Conservation (phyloP, 2,888 invertebrate species). For the Microctonus brassicae region DNA sequence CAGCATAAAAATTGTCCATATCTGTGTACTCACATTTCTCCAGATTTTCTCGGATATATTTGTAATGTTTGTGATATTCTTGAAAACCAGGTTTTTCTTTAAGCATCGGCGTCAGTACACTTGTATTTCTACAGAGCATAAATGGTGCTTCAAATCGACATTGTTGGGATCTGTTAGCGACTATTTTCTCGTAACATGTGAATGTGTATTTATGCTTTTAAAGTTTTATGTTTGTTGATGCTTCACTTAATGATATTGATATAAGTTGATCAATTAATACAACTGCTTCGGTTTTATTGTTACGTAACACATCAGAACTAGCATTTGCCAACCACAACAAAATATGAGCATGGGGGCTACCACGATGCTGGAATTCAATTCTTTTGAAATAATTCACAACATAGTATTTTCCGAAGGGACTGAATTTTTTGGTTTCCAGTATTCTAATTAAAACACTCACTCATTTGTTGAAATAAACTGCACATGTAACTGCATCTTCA, state of each 20-base stretch:
- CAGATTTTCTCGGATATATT: slow-evolving; percentile 37
- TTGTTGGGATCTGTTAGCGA: slow-evolving; percentile 42
- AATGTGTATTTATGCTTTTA: slow-evolving; percentile 57
- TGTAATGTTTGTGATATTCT: slow-evolving; percentile 34
- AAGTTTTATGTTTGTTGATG: slow-evolving; percentile 51
- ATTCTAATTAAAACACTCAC: slow-evolving; percentile 55
- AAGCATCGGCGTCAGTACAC: slow-evolving; percentile 49
- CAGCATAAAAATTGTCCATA: slow-evolving; percentile 44
- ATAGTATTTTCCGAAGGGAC: slow-evolving; percentile 55
- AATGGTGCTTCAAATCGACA: slow-evolving; percentile 60
- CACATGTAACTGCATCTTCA: slow-evolving; percentile 57
- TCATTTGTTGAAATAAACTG: slow-evolving; percentile 62
- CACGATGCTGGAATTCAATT: slow-evolving; percentile 65
- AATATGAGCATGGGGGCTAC: slow-evolving; percentile 66
- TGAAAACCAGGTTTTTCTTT: slow-evolving; percentile 31
- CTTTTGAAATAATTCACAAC: slow-evolving; percentile 54
- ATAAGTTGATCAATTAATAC: slow-evolving; percentile 51
- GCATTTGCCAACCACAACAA: slow-evolving; percentile 64
- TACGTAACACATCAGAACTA: slow-evolving; percentile 48
- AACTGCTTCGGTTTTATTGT: slow-evolving; percentile 45
- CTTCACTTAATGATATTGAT: slow-evolving; percentile 47
- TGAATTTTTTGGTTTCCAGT: slow-evolving; percentile 53
- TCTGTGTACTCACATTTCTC: slow-evolving; percentile 41
- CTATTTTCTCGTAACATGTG: slow-evolving; percentile 53
- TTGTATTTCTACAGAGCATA: slow-evolving; percentile 51